phyloP scores from a whole-genome alignment of 2,888 invertebrate species.

The Hydrotaea diabolus region DNA sequence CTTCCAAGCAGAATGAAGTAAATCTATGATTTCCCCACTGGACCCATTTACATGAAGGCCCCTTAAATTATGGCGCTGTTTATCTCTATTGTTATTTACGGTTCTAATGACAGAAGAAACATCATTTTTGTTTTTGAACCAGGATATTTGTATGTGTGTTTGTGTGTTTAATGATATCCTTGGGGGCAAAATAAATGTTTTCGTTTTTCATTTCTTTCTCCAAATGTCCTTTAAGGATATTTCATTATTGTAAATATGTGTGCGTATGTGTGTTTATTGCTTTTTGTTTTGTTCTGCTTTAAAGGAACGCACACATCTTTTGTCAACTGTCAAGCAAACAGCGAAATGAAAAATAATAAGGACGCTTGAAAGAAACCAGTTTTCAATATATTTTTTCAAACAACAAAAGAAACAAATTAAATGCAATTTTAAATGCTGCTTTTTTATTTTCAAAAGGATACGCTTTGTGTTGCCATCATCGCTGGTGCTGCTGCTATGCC shows the following conservation, averaged over 20 bases:
- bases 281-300: not conserved
- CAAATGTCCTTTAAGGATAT: constrained; percentile 19
- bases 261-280: no score
- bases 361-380: not conserved
- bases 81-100: not conserved
- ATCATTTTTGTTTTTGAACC: not conserved
- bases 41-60: not conserved
- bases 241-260: no score
- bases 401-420: constrained; percentile 23
- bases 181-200: constrained; percentile 16
- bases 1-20: no score
- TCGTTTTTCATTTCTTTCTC: constrained; percentile 1
- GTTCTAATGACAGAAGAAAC: not conserved
- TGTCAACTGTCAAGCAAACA: not conserved
- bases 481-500: no score
- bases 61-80: not conserved
- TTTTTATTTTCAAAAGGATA: not conserved
- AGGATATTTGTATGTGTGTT: not conserved
- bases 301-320: not conserved
- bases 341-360: not conserved
- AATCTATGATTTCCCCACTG: not conserved
- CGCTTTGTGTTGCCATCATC: not conserved
- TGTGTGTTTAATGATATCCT: not conserved
- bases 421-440: constrained; percentile 20
- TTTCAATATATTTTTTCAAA: not conserved